Evolutionary conservation across 1,140 invertebrate species (phyloP).

Genomic region (Drosophila fuyamai): DNA sequence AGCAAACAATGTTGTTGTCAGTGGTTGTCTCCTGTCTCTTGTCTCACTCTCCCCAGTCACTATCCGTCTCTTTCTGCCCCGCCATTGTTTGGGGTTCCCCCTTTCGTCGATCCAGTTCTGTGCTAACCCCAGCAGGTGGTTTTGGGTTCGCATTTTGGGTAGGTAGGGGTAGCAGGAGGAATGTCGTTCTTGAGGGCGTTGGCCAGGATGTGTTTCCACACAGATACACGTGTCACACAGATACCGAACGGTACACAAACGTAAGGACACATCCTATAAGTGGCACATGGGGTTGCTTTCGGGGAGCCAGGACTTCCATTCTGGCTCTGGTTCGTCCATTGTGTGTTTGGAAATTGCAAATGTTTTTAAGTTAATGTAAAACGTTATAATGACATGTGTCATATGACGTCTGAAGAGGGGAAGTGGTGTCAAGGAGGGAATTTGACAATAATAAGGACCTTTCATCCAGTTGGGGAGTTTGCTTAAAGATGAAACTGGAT

Average conservation of each 20-base stretch:
- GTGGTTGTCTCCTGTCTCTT: slow-evolving; percentile 10
- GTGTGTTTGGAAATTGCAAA: slow-evolving; percentile 73
- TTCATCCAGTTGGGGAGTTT: background rate
- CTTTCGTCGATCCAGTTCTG: slow-evolving; percentile 19
- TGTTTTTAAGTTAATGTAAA: slow-evolving; percentile 82
- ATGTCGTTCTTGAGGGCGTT: slow-evolving; percentile 53
- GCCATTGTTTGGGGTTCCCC: slow-evolving; percentile 56
- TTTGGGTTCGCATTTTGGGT: slow-evolving; percentile 48
- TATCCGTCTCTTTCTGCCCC: slow-evolving; percentile 35
- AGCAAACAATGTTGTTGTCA: slow-evolving; percentile 69
- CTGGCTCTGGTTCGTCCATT: slow-evolving; percentile 45
- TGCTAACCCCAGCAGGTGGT: slow-evolving; percentile 68
- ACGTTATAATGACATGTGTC: slow-evolving; percentile 80
- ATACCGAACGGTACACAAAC: slow-evolving; percentile 10
- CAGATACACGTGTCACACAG: slow-evolving; percentile 55
- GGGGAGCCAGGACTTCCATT: slow-evolving; percentile 36
- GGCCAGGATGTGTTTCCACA: slow-evolving; percentile 46
- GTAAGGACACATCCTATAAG: slow-evolving; percentile 50
- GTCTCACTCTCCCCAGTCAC: slow-evolving; percentile 18
- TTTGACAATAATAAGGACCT: slow-evolving; percentile 15
- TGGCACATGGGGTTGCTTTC: slow-evolving; percentile 65
- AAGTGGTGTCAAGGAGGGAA: slow-evolving; percentile 7
- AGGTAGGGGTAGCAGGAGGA: slow-evolving; percentile 43
- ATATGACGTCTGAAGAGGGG: slow-evolving; percentile 38
- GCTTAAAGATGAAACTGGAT: background rate